Percentiles rank a stretch among this genome's conserved stretches.
Conservation (phyloP, 2,888 invertebrate species). For the Conomelus anceps region DNA sequence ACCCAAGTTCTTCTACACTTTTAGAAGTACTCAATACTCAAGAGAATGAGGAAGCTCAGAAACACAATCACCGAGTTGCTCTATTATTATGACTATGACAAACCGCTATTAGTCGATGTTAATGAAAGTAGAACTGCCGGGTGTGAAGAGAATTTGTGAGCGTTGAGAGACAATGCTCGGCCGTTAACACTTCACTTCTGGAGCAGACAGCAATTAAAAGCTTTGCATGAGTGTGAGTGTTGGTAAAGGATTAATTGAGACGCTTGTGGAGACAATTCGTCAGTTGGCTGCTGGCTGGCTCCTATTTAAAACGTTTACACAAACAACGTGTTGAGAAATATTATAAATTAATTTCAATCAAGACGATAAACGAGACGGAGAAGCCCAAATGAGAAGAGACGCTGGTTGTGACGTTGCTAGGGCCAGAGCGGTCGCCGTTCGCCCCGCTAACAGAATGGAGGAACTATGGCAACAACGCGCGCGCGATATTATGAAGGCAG, state of each 20-base stretch:
- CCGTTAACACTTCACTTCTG: neutral
- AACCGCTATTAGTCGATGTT: neutral
- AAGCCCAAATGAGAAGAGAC: neutral
- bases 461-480: neutral
- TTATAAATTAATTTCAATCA: neutral
- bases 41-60: neutral
- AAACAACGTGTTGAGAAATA: neutral
- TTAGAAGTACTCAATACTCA: neutral
- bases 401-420: neutral
- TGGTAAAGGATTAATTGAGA: neutral
- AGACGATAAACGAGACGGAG: neutral
- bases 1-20: too few relatives aligned
- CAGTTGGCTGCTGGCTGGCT: neutral
- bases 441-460: neutral
- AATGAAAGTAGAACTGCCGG: neutral
- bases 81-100: neutral
- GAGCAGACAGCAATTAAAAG: neutral
- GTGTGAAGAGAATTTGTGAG: neutral
- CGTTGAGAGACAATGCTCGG: neutral
- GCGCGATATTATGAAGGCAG: neutral
- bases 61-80: neutral
- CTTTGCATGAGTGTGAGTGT: neutral
- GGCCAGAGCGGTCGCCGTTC: too few relatives aligned
- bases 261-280: neutral
- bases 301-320: neutral